These are phyloP conservation scores for Hylomyscus alleni DNA, from an alignment of 2,797 vertebrate species.

Conservation along the genomic window DNA sequence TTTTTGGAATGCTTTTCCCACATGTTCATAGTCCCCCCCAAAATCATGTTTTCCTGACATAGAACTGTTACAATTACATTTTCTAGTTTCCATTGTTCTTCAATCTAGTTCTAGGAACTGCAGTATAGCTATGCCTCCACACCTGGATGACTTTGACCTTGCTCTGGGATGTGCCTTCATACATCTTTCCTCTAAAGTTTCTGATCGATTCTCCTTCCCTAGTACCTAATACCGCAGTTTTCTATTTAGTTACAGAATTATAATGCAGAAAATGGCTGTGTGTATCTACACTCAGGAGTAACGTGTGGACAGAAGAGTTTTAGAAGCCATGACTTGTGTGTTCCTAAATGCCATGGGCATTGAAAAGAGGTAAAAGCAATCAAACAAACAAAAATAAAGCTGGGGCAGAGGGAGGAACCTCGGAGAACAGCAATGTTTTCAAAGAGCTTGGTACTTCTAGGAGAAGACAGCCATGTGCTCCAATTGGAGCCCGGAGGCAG, in stretches of 20 bases:
- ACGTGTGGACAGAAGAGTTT: background rate
- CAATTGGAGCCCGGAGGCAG: background rate
- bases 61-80: background rate
- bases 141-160: background rate
- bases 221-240: background rate
- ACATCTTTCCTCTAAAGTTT: background rate
- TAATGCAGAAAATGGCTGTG: background rate
- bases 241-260: conserved; percentile 31
- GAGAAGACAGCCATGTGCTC: background rate
- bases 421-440: background rate
- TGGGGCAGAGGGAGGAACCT: background rate
- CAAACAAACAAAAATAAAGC: background rate
- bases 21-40: background rate
- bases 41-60: conserved; percentile 35
- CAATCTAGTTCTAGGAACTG: background rate
- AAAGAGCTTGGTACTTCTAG: background rate
- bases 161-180: background rate
- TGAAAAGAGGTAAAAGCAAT: background rate
- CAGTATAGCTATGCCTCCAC: background rate
- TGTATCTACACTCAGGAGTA: background rate
- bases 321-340: background rate
- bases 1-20: conserved; percentile 35
- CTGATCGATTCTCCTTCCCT: background rate
- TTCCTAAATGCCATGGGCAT: background rate
- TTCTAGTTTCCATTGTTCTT: background rate